These are phyloP conservation scores for Mus pahari DNA, from an alignment of 2,113 vertebrate genomes.

Conservation along the genomic window DNA sequence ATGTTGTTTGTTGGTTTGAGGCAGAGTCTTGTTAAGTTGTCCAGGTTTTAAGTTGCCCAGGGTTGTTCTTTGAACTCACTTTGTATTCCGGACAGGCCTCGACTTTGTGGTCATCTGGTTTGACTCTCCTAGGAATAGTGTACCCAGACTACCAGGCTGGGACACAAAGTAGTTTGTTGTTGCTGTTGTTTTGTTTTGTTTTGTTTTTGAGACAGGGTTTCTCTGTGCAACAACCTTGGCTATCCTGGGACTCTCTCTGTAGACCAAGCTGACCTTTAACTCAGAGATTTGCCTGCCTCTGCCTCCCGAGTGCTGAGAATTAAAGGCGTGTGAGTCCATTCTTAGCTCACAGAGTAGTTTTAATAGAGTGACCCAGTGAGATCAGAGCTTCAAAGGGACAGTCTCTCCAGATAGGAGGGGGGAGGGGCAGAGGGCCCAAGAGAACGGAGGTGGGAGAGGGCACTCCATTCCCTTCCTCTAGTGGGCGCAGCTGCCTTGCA, in stretches of 20 bases:
- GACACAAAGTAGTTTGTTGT: neutral
- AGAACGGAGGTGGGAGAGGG: no score
- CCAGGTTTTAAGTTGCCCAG: neutral
- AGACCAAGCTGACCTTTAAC: no score
- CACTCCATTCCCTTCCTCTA: no score
- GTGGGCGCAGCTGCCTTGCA: no score
- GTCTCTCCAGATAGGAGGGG: neutral
- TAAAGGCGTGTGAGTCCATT: no score
- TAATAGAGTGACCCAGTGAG: neutral
- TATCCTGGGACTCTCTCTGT: no score
- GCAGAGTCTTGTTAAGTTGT: neutral
- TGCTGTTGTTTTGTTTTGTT: no score
- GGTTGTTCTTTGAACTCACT: neutral
- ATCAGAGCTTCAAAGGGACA: neutral
- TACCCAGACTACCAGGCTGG: neutral
- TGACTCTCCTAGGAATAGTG: neutral
- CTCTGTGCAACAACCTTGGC: no score
- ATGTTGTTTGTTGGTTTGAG: neutral
- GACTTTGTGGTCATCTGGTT: neutral
- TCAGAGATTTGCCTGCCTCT: no score
- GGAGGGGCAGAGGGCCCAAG: neutral
- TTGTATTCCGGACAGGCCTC: neutral
- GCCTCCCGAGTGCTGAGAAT: no score
- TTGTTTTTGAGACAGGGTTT: no score
- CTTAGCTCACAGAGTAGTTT: neutral